Conservation (phyloP, 2,888 invertebrate genomes). For the Nomada goodeniana region DNA sequence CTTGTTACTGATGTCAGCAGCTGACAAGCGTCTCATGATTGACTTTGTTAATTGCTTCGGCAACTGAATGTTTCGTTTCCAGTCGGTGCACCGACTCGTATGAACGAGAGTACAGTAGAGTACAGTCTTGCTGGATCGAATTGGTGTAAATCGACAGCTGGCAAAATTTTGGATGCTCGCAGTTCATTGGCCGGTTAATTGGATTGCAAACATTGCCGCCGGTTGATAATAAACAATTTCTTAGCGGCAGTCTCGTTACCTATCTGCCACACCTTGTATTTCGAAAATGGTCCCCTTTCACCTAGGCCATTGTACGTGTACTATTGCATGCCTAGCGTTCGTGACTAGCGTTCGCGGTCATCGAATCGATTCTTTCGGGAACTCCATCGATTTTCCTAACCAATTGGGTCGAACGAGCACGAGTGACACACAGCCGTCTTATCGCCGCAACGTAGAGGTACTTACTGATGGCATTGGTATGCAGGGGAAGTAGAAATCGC, state of each 20-base stretch:
- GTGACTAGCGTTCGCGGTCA: constrained; percentile 5
- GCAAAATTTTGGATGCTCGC: too few species aligned
- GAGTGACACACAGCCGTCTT: background rate
- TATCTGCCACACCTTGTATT: constrained; percentile 1
- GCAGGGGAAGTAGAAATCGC: background rate
- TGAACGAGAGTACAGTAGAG: too few species aligned
- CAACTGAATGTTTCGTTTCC: too few species aligned
- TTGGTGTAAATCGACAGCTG: too few species aligned
- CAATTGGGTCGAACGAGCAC: background rate
- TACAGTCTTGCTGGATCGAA: too few species aligned
- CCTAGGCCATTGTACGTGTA: background rate
- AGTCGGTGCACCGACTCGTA: too few species aligned
- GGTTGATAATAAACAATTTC: too few species aligned
- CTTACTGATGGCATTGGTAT: background rate
- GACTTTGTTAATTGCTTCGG: too few species aligned
- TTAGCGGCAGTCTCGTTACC: background rate
- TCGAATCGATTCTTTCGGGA: background rate
- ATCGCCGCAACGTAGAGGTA: background rate
- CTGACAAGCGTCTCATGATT: too few species aligned
- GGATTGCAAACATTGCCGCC: too few species aligned
- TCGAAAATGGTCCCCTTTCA: constrained; percentile 49
- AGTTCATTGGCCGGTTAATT: too few species aligned
- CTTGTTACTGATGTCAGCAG: too few species aligned
- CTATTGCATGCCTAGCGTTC: background rate
- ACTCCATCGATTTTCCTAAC: background rate